Base-by-base conservation (phyloP, 2,888 invertebrate genomes). In the Synanthedon vespiformis region DNA sequence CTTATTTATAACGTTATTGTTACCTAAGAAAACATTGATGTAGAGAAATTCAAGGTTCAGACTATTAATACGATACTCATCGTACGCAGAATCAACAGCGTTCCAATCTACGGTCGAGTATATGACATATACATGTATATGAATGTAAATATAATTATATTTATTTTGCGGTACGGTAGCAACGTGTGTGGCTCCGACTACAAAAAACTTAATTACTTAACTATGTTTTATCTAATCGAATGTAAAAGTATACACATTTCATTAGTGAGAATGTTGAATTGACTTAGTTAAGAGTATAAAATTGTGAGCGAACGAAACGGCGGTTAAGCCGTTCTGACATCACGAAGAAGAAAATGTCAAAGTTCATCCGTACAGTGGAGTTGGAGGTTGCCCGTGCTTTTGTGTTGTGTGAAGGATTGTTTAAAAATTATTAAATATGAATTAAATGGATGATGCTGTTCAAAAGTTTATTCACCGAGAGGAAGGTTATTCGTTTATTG, bases 281-380 rank as follows among this genome's bases (percentile, higher is more conserved):
- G 5, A 8, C 8, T 34, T 34, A 34, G 27, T 34, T 6, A 27
- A 27, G 34, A 34, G n/a, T n/a, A 8, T 34, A 34, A 34, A 22
- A 10, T 10, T 34, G 8, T 34, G 34, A 34, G 69, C 64, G 63
- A 78, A 78, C 67, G 75, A 72, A 78, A 77, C 70, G 74, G 68
- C 61, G 57, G 61, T 59, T 75, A 68, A 52, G 72, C 65, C 67
- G 57, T 81, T 79, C 67, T 74, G 70, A 67, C 66, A 68, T 68
- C 50, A 40, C 56, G 59, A 58, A 57, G 57, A 60, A 56, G 64
- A 71, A 80, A 85, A 85, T 86, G 85, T 85, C 85, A 86, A 84
- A 86, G 86, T 86, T 85, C 85, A 83, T 65, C 63, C 59, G 67
- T 61, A n/a, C n/a, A n/a, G n/a, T n/a, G n/a, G n/a, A 22, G 16